Conservation (phyloP, 2,888 invertebrate species). For the Smittia aterrima region DNA sequence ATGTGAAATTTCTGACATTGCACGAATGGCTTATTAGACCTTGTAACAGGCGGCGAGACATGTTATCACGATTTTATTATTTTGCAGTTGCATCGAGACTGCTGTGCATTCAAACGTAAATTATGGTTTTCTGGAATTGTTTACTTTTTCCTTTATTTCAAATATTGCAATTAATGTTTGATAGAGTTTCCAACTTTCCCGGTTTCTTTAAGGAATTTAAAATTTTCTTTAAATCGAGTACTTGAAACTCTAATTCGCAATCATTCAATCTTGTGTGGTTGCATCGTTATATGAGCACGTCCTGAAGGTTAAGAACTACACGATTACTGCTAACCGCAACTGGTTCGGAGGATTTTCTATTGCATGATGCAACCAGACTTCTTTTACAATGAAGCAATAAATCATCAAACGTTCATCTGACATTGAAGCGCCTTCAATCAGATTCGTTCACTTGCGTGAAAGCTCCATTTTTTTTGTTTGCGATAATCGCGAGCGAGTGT, state of each 20-base stretch:
- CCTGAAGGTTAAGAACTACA: not conserved
- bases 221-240: too few relatives aligned
- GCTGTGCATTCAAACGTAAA: not conserved
- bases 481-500: too few relatives aligned
- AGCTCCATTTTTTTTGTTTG: not conserved
- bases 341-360: not conserved
- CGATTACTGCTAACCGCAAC: not conserved
- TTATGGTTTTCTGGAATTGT: slow-evolving; percentile 2
- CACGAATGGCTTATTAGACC: slow-evolving; percentile 2
- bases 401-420: not conserved
- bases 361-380: too few relatives aligned
- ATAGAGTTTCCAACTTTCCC: not conserved
- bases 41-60: slow-evolving; percentile 8
- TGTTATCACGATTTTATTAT: slow-evolving; percentile 7
- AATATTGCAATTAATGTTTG: not conserved
- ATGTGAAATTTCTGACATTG: slow-evolving; percentile 2
- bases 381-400: not conserved
- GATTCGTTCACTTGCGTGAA: too few relatives aligned
- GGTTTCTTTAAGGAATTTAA: not conserved
- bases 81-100: slow-evolving; percentile 1
- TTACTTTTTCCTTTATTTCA: not conserved
- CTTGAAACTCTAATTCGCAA: not conserved
- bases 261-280: slow-evolving; percentile 1
- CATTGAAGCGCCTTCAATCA: not conserved
- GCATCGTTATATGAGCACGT: not conserved